Percentiles rank a stretch among this genome's conserved stretches.
Evolutionary conservation across 2,888 invertebrate species (phyloP).

Genomic region (Hymenopus coronatus): DNA sequence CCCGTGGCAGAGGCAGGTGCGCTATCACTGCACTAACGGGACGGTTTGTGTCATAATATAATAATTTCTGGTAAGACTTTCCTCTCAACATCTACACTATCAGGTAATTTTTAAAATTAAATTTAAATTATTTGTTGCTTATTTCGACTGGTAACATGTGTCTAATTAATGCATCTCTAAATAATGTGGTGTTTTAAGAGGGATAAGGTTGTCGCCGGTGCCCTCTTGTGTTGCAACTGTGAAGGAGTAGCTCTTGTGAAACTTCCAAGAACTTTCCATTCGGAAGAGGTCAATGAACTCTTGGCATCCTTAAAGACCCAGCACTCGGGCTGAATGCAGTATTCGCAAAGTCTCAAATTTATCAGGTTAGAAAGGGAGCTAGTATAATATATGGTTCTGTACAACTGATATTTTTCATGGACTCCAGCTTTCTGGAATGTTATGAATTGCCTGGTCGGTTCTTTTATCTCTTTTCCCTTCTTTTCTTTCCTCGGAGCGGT

Average conservation of each 20-base stretch:
- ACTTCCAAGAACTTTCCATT: not conserved
- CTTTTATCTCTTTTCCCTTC: not conserved
- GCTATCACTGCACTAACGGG: too few relatives aligned
- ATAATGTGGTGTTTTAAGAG: too few relatives aligned
- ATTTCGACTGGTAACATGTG: too few relatives aligned
- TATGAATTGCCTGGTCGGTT: conserved; percentile 7
- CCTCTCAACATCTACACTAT: too few relatives aligned
- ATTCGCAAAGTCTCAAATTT: not conserved
- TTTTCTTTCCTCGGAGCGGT: not conserved
- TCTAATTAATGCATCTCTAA: too few relatives aligned
- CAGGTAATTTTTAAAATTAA: too few relatives aligned
- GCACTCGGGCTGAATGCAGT: not conserved
- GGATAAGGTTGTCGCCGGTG: too few relatives aligned
- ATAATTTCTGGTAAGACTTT: too few relatives aligned
- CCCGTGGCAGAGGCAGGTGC: too few relatives aligned
- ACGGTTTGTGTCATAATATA: too few relatives aligned
- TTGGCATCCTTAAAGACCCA: not conserved
- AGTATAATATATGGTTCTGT: not conserved
- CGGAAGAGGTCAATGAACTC: not conserved
- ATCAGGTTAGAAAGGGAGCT: not conserved
- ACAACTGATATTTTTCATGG: conserved; percentile 4
- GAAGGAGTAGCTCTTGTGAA: not conserved
- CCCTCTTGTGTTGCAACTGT: too few relatives aligned
- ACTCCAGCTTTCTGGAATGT: not conserved
- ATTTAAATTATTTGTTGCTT: too few relatives aligned